A percentile compares a stretch with the other conserved stretches of the same genome.
phyloP scores from a whole-genome alignment of 2,888 invertebrate species.

The Drosophila ustulata region DNA sequence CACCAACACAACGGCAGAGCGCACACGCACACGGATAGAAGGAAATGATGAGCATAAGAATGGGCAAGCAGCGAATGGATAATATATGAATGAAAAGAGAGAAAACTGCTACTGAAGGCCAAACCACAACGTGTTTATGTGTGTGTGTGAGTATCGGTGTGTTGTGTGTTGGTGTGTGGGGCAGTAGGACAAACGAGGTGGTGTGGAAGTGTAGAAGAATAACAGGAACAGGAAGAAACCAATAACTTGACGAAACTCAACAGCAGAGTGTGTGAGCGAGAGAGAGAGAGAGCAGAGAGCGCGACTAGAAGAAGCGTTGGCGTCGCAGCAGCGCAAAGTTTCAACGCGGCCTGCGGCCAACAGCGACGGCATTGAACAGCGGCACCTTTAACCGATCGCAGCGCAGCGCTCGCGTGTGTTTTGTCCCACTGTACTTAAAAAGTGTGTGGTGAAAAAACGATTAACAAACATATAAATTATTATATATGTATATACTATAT shows the following conservation, averaged over 20 bases:
- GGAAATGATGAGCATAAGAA: constrained; percentile 46
- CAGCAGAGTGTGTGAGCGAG: constrained; percentile 10
- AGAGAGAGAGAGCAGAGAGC: constrained; percentile 35
- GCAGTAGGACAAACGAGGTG: constrained; percentile 67
- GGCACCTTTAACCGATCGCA: constrained; percentile 82
- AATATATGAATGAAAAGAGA: constrained; percentile 56
- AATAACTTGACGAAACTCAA: constrained; percentile 70
- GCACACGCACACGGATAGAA: constrained; percentile 51
- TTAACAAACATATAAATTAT: no score
- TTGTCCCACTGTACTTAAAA: constrained; percentile 15
- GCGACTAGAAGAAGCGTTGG: constrained; percentile 54
- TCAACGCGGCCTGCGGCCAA: constrained; percentile 74
- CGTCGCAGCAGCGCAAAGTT: constrained; percentile 66
- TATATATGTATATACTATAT: neutral
- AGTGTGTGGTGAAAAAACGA: constrained; percentile 2
- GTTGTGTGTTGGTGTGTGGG: constrained; percentile 66
- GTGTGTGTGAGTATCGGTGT: constrained; percentile 3
- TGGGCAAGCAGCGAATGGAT: constrained; percentile 29
- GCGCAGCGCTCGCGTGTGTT: constrained; percentile 25
- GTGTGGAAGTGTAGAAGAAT: constrained; percentile 57
- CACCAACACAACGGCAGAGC: constrained; percentile 38
- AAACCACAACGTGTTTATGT: constrained; percentile 36
- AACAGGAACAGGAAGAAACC: constrained; percentile 74
- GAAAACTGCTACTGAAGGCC: constrained; percentile 43
- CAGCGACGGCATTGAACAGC: constrained; percentile 80